Conservation (phyloP, 1,140 invertebrate species). For the Dinoponera quadriceps region DNA sequence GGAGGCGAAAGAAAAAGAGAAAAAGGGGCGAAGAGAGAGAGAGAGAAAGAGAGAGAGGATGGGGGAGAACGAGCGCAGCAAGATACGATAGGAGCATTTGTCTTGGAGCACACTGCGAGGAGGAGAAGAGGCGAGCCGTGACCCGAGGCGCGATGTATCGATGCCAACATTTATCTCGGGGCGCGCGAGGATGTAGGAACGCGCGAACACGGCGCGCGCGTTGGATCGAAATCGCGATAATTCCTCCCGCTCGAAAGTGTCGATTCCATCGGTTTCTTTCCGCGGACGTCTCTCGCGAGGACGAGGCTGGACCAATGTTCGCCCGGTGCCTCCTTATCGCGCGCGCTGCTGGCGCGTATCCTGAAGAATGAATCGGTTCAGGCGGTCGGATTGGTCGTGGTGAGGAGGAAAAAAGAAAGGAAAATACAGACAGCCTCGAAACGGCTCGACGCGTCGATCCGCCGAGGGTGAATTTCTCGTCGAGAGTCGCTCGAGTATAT, state of each 20-base stretch:
- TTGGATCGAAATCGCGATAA: conserved; percentile 52
- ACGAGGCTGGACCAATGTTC: conserved; percentile 9
- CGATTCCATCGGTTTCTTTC: conserved; percentile 46
- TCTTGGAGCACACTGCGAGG: conserved; percentile 45
- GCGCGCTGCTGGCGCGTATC: background rate
- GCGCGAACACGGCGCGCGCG: conserved; percentile 8
- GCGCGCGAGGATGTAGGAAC: background rate
- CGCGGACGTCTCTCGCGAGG: conserved; percentile 2
- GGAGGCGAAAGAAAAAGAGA: no score
- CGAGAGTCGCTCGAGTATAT: no score
- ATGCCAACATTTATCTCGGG: conserved; percentile 50
- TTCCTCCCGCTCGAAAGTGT: conserved; percentile 26
- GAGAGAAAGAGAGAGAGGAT: conserved; percentile 6
- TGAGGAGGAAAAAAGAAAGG: background rate
- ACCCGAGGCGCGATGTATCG: conserved; percentile 48
- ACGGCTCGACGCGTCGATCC: no score
- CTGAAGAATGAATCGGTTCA: conserved; percentile 3
- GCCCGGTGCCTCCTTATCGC: conserved; percentile 18
- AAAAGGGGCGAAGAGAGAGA: no score
- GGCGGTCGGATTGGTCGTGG: background rate
- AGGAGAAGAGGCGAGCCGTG: conserved; percentile 42
- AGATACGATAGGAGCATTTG: conserved; percentile 56
- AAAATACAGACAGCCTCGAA: no score
- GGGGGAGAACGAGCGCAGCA: conserved; percentile 4
- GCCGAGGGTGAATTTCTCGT: no score